Conservation (phyloP, 2,113 vertebrate species). For the Tragulus kanchil region DNA sequence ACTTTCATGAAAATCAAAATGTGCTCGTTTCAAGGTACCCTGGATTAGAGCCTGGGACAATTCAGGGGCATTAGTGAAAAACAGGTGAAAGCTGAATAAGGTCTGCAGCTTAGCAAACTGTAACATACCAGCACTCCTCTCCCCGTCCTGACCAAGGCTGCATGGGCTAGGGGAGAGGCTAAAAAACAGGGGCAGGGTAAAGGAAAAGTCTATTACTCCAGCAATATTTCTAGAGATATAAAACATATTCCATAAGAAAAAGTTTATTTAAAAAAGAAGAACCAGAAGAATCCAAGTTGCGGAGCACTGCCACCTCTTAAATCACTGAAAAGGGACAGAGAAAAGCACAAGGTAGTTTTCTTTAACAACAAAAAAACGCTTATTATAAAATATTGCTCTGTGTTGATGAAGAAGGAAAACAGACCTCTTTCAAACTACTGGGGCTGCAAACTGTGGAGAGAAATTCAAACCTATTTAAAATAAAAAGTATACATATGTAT, state of each 20-base stretch:
- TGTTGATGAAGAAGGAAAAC: not conserved
- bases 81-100: not conserved
- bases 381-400: not conserved
- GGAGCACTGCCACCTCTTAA: not conserved
- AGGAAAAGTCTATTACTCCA: not conserved
- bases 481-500: not conserved
- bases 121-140: fast-evolving
- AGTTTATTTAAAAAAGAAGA: not conserved
- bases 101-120: not conserved
- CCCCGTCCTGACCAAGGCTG: not conserved
- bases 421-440: not conserved
- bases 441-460: not conserved
- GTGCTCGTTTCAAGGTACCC: not conserved
- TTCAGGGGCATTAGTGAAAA: not conserved
- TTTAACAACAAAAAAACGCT: not conserved
- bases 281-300: not conserved
- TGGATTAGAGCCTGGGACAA: not conserved
- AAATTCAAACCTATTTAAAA: constrained; percentile 32
- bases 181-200: not conserved
- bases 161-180: not conserved
- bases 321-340: not conserved
- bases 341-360: not conserved
- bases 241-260: constrained; percentile 9
- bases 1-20: not conserved
- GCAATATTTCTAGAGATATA: not conserved